Conservation (phyloP, 2,888 invertebrate species). For the Carcina quercana region DNA sequence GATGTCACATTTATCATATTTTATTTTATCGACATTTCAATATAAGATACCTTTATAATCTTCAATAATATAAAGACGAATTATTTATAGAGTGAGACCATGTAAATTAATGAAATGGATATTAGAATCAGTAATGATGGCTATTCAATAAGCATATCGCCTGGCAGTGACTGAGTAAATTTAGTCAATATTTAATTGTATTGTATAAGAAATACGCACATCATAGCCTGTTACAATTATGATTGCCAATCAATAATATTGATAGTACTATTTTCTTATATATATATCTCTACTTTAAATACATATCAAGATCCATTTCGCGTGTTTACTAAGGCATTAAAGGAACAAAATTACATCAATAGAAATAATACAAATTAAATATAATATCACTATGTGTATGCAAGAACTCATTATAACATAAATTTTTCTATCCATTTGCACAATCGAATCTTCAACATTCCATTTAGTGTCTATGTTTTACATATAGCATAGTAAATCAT, state of each 20-base stretch:
- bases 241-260: constrained; percentile 18
- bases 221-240: constrained; percentile 18
- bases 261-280: constrained; percentile 27
- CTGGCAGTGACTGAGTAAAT: constrained; percentile 52
- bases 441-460: constrained; percentile 52
- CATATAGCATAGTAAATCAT: constrained; percentile 47
- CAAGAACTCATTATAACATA: constrained; percentile 47
- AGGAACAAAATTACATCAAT: constrained; percentile 61
- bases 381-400: constrained; percentile 61
- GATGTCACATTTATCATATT: constrained; percentile 40
- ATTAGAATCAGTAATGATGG: constrained; percentile 50
- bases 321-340: constrained; percentile 35
- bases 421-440: constrained; percentile 43
- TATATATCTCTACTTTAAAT: too few species aligned
- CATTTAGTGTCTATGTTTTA: constrained; percentile 39
- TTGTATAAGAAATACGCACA: too few species aligned
- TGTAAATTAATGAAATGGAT: constrained; percentile 55
- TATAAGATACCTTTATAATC: constrained; percentile 63
- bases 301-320: constrained; percentile 44
- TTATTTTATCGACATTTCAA: constrained; percentile 69
- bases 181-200: constrained; percentile 13
- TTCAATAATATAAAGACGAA: constrained; percentile 61
- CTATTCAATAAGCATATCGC: constrained; percentile 37
- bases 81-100: constrained; percentile 69
- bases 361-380: constrained; percentile 47